Evolutionary conservation across 2,888 invertebrate genomes (phyloP).

Genomic region (Eumacrocentrus americanus): DNA sequence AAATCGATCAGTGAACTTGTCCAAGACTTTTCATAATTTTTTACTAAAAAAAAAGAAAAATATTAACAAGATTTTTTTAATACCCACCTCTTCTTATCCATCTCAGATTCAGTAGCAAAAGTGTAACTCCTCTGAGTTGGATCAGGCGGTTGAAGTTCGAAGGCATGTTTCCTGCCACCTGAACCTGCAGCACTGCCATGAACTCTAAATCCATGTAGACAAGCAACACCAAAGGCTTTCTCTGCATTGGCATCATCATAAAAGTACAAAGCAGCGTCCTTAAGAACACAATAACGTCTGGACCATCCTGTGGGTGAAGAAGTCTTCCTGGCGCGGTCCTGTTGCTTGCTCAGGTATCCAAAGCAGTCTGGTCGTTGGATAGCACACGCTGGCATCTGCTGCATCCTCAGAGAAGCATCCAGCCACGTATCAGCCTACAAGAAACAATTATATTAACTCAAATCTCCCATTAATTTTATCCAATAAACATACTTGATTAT

Average conservation of each 20-base stretch:
- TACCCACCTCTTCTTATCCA: constrained; percentile 87
- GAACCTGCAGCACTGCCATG: constrained; percentile 75
- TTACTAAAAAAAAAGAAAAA: no score
- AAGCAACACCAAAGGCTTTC: constrained; percentile 89
- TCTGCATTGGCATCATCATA: constrained; percentile 88
- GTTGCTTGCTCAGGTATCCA: constrained; percentile 87
- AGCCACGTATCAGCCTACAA: constrained; percentile 70
- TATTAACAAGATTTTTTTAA: neutral
- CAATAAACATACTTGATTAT: constrained; percentile 66
- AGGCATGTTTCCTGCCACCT: constrained; percentile 89
- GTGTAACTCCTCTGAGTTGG: constrained; percentile 86
- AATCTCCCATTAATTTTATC: neutral
- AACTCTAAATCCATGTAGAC: constrained; percentile 92
- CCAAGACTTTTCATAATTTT: no score
- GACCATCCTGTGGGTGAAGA: constrained; percentile 90
- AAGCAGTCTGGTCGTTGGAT: constrained; percentile 88
- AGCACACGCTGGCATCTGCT: constrained; percentile 79
- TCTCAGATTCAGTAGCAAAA: constrained; percentile 92
- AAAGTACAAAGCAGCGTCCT: constrained; percentile 94
- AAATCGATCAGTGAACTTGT: no score
- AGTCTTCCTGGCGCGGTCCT: constrained; percentile 63
- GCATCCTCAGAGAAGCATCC: constrained; percentile 78
- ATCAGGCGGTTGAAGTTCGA: constrained; percentile 89
- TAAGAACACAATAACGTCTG: constrained; percentile 90
- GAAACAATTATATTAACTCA: neutral